Evolutionary conservation across 2,797 vertebrate species (phyloP).

Genomic region (Dallia pectoralis): DNA sequence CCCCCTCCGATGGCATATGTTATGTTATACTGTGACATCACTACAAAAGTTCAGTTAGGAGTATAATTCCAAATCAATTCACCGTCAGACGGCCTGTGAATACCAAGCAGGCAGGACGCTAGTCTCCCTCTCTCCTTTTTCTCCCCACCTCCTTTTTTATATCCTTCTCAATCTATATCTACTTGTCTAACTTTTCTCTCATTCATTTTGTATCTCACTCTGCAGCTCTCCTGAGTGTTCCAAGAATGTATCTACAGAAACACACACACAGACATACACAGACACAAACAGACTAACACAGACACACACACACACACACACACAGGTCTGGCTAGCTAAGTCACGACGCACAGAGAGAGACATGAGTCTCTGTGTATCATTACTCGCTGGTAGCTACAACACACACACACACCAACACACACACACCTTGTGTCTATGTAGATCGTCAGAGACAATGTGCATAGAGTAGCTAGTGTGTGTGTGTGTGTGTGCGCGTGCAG

Average conservation of each 20-base stretch:
- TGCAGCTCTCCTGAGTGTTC: constrained; percentile 34
- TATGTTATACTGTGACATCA: constrained; percentile 56
- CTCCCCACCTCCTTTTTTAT: constrained; percentile 22
- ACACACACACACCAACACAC: constrained; percentile 6
- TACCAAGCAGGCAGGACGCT: constrained; percentile 44
- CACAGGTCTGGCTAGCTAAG: constrained; percentile 41
- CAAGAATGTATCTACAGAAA: constrained; percentile 49
- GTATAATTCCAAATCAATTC: constrained; percentile 48
- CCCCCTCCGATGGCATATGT: neutral
- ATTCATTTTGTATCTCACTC: constrained; percentile 13
- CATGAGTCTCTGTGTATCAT: constrained; percentile 6
- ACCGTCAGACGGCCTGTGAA: constrained; percentile 48
- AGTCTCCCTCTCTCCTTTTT: neutral
- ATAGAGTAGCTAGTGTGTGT: constrained; percentile 11
- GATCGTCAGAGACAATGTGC: neutral
- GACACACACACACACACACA: constrained; percentile 27
- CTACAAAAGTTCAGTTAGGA: neutral
- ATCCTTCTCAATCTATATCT: constrained; percentile 15
- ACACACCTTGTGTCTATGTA: constrained; percentile 5
- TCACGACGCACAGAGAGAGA: constrained; percentile 56
- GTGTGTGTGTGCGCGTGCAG: constrained; percentile 11
- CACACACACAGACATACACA: constrained; percentile 28
- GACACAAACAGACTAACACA: constrained; percentile 28
- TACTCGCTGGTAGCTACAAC: neutral
- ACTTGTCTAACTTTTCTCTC: neutral